Base-by-base conservation (phyloP, 2,113 vertebrate species). In the Barbus barbus region DNA sequence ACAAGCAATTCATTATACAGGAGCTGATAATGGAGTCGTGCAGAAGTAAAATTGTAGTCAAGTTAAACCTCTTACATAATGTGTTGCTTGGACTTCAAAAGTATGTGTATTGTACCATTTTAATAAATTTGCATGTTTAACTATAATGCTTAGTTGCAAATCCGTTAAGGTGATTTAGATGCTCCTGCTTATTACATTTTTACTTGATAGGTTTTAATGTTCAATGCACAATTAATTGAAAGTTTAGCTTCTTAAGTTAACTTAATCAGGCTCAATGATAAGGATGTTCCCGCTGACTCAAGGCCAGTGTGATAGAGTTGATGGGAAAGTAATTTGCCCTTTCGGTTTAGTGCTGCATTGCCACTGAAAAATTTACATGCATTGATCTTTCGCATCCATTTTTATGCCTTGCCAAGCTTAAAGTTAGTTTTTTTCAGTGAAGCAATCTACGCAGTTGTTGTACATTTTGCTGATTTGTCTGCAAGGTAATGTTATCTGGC, bases 291-390 rank as follows among this genome's bases (percentile, higher is more conserved):
- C 0, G 22, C 38, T 72, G 38, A 11, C 38, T 44, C 22, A 1
- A 4, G 22, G 69, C 22, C 69, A 41, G 36, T 5, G 22, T 44
- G 20, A 71, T 22, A n/a, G 20, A 24, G 36, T 44, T 72, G 69
- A 72, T 72, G 20, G 69, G 8, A 44, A 72, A 24, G 69, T 72
- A 44, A 41, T 72, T 72, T n/a, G 69, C 12, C 22, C 12, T 24
- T 72, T 72, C 1, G 2, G 22, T 44, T 72, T 12, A 71, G 20
- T 72, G 69, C 38, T 72, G 36, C 22, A 1, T 44, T n/a, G 2
- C 69, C 22, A 44, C 69, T 72, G 11, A 72, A 72, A 44, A 41
- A 72, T 72, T 14, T 72, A 72, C 22, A 72, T 44, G 69, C 69
- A 72, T 44, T 72, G 36, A 72, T 72, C 69, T 72, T 44, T 2